Percentiles rank a stretch among this genome's conserved stretches.
These are phyloP conservation scores for Oscheius sp. DNA, from an alignment of 2,888 invertebrate genomes.

Conservation along the genomic window DNA sequence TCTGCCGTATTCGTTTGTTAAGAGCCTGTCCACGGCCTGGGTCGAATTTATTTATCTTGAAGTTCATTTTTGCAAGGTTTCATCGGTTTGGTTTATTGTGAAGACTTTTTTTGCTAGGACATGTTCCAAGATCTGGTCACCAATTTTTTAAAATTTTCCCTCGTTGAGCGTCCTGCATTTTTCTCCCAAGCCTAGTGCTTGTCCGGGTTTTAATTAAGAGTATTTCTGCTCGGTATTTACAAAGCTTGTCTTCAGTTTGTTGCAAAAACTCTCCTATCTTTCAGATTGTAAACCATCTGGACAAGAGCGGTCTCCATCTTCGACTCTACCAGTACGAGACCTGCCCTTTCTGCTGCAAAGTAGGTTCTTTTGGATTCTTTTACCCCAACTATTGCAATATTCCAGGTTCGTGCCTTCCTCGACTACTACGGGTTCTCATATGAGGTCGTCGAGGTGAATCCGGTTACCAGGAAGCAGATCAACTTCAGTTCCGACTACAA, in stretches of 20 bases:
- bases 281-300: slow-evolving; percentile 66
- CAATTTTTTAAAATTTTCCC: no score
- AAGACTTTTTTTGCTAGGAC: no score
- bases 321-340: slow-evolving; percentile 95
- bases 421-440: slow-evolving; percentile 94
- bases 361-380: slow-evolving; percentile 23
- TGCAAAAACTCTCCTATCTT: background rate
- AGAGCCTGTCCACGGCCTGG: no score
- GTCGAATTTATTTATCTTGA: no score
- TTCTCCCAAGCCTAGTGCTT: no score
- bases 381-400: background rate
- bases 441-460: slow-evolving; percentile 95
- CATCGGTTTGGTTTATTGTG: no score
- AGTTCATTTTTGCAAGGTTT: no score
- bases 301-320: slow-evolving; percentile 79
- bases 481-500: slow-evolving; percentile 88
- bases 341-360: slow-evolving; percentile 78
- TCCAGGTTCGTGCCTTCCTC: slow-evolving; percentile 82
- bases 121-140: no score
- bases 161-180: no score
- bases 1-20: no score
- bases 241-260: background rate
- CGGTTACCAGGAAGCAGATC: slow-evolving; percentile 88
- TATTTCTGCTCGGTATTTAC: no score
- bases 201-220: no score